These are phyloP conservation scores for Seira musarum DNA, from an alignment of 2,888 invertebrate species.

Conservation along the genomic window DNA sequence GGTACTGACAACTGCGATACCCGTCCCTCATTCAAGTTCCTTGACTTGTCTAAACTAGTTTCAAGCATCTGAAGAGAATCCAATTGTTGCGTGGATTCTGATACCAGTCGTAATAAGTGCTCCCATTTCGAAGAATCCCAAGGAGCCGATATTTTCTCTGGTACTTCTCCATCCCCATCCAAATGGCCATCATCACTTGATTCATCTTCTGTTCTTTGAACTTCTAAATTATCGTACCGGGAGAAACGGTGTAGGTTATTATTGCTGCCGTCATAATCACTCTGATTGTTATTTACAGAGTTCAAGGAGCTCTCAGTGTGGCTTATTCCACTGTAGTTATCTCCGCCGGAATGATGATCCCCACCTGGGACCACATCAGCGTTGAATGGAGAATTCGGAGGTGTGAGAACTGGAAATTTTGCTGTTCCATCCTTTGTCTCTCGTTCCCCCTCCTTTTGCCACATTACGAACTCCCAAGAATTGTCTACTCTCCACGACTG, in stretches of 20 bases:
- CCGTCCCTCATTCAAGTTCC: constrained; percentile 40
- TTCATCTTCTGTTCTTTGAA: constrained; percentile 61
- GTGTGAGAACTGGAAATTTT: constrained; percentile 66
- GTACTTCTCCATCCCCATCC: constrained; percentile 56
- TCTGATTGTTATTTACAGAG: constrained; percentile 61
- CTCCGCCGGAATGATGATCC: constrained; percentile 52
- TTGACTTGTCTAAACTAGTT: constrained; percentile 53
- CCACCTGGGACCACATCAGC: constrained; percentile 34
- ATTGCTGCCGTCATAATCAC: constrained; percentile 58
- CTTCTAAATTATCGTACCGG: constrained; percentile 69
- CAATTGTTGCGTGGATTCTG: constrained; percentile 68
- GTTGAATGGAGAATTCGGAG: constrained; percentile 63
- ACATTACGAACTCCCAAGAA: constrained; percentile 69
- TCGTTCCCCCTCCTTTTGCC: constrained; percentile 63
- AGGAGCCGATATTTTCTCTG: constrained; percentile 81
- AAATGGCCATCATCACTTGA: constrained; percentile 62
- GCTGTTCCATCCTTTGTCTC: constrained; percentile 53
- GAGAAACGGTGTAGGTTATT: constrained; percentile 65
- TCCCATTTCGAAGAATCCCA: constrained; percentile 75
- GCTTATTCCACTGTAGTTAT: constrained; percentile 59
- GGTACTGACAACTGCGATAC: constrained; percentile 44
- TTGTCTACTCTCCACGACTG: constrained; percentile 68
- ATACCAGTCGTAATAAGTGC: constrained; percentile 64
- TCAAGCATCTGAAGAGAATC: constrained; percentile 65
- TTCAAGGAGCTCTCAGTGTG: constrained; percentile 62